Conservation (phyloP, 2,888 invertebrate species). For the Mimachlamys varia region DNA sequence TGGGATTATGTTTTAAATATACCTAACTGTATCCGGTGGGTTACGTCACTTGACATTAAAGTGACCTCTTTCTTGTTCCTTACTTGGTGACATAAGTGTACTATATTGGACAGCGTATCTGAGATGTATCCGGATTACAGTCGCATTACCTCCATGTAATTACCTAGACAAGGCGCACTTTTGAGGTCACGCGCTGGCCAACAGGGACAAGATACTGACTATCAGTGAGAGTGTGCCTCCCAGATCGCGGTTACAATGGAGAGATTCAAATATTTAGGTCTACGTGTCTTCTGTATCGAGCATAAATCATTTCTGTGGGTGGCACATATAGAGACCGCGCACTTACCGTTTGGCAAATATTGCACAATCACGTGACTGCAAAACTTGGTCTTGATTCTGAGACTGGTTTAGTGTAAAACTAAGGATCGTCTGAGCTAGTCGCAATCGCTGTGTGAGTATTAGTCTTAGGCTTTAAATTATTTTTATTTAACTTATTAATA, state of each 20-base stretch:
- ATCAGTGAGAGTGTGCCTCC: neutral
- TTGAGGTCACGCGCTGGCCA: conserved; percentile 12
- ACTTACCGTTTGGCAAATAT: neutral
- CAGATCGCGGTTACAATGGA: neutral
- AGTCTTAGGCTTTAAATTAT: neutral
- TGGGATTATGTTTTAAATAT: neutral
- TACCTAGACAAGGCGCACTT: neutral
- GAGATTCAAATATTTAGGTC: conserved; percentile 2
- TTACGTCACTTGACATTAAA: neutral
- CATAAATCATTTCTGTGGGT: conserved; percentile 18
- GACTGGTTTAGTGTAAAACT: neutral
- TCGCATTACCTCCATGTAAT: neutral
- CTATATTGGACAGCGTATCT: neutral
- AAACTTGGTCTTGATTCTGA: neutral
- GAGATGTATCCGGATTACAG: neutral
- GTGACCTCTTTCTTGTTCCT: neutral
- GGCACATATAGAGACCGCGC: neutral
- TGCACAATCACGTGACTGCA: neutral
- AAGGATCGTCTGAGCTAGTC: neutral
- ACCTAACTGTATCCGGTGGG: neutral
- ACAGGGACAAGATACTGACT: neutral
- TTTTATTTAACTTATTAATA: too few species aligned
- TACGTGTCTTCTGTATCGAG: neutral
- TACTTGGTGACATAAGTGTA: neutral
- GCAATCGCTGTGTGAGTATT: neutral